A percentile compares a stretch with the other conserved stretches of the same genome.
phyloP scores from a whole-genome alignment of 1,140 invertebrate species.

The Sinonovacula constricta region DNA sequence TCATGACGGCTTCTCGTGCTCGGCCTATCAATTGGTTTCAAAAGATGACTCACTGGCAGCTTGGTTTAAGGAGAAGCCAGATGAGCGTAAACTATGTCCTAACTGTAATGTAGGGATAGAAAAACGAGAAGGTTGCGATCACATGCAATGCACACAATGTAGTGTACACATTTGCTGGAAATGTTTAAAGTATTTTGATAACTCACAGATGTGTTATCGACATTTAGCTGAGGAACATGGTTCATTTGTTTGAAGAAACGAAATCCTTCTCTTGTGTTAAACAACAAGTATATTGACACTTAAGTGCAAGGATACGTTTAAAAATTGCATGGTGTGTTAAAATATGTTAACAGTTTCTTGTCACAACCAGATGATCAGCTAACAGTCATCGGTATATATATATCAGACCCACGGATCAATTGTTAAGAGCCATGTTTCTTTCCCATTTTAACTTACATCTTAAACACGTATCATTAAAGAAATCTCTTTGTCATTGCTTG shows the following conservation, averaged over 20 bases:
- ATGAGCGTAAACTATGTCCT: slow-evolving; percentile 63
- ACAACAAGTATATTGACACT: no score
- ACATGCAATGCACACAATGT: slow-evolving; percentile 58
- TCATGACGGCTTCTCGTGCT: slow-evolving; percentile 68
- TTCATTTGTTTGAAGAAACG: slow-evolving; percentile 18
- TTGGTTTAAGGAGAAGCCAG: slow-evolving; percentile 53
- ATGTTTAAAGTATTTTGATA: slow-evolving; percentile 54
- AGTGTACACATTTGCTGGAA: slow-evolving; percentile 65
- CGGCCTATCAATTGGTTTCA: slow-evolving; percentile 53
- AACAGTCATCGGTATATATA: no score
- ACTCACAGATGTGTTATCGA: slow-evolving; percentile 52
- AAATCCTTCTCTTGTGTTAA: no score
- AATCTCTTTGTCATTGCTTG: no score
- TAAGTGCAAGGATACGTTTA: no score
- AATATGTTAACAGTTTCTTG: no score
- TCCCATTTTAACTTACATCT: no score
- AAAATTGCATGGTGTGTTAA: no score
- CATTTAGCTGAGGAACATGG: slow-evolving; percentile 59
- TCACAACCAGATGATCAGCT: no score
- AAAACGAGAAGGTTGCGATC: slow-evolving; percentile 66
- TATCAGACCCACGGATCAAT: no score
- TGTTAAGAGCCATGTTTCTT: no score
- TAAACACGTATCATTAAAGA: no score
- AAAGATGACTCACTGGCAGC: slow-evolving; percentile 26
- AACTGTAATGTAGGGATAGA: slow-evolving; percentile 63